Conservation (phyloP, 2,113 vertebrate species). For the Neotragus pygmaeus region DNA sequence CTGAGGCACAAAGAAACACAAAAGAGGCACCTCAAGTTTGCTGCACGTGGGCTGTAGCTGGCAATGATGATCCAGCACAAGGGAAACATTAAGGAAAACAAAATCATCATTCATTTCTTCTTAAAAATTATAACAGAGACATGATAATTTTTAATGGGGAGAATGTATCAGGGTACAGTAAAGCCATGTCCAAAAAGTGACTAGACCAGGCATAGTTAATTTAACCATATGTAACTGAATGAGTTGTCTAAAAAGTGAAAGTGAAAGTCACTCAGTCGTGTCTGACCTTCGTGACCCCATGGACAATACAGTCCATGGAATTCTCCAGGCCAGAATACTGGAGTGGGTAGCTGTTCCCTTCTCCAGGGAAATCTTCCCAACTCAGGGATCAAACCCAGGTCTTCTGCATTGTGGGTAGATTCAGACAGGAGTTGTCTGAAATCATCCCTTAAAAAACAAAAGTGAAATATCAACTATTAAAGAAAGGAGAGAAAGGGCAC, state of each 20-base stretch:
- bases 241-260: background rate
- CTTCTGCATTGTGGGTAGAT: background rate
- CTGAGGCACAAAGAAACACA: background rate
- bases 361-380: background rate
- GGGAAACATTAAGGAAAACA: background rate
- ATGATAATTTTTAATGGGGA: background rate
- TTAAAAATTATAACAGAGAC: conserved; percentile 24
- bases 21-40: background rate
- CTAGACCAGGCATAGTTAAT: background rate
- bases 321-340: background rate
- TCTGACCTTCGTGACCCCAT: background rate
- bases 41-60: background rate
- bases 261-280: background rate
- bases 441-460: background rate
- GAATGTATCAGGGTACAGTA: conserved; percentile 16
- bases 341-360: background rate
- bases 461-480: background rate
- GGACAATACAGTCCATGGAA: background rate
- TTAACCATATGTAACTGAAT: background rate
- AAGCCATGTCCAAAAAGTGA: background rate
- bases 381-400: background rate
- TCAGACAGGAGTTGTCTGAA: background rate
- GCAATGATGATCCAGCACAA: background rate
- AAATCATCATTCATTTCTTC: background rate
- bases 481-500: background rate